phyloP scores from a whole-genome alignment of 92 coral and sea anemone species.

The Palythoa heliodiscus region DNA sequence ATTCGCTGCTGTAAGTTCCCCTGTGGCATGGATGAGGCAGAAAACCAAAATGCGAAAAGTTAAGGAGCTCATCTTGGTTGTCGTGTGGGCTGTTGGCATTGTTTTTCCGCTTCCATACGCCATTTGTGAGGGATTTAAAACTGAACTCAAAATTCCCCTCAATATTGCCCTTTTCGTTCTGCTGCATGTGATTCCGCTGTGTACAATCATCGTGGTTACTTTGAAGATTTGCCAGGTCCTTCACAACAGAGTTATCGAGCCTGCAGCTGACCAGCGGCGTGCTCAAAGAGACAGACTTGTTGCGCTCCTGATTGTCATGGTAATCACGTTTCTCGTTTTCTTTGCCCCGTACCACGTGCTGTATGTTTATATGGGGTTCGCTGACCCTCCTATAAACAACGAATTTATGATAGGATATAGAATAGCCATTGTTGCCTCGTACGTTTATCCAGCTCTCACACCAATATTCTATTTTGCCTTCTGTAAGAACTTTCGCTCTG shows the following conservation, averaged over 20 bases:
- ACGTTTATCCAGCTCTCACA: conserved; percentile 65
- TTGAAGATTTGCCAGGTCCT: conserved; percentile 43
- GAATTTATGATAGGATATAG: conserved; percentile 39
- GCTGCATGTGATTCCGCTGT: conserved; percentile 36
- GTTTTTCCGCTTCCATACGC: conserved; percentile 39
- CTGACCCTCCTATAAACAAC: background rate
- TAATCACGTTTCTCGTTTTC: conserved; percentile 61
- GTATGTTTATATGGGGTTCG: conserved; percentile 49
- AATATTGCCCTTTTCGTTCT: conserved; percentile 37
- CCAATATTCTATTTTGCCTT: conserved; percentile 74
- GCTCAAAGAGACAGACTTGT: conserved; percentile 48
- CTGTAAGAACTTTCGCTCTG: conserved; percentile 71
- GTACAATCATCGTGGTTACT: conserved; percentile 38
- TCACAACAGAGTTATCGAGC: conserved; percentile 32
- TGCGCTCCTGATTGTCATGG: conserved; percentile 59
- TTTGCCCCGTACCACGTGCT: conserved; percentile 66
- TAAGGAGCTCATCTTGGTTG: conserved; percentile 20
- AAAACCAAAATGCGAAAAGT: conserved; percentile 5
- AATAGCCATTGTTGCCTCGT: conserved; percentile 49
- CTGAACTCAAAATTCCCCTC: conserved; percentile 5
- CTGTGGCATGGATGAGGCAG: conserved; percentile 41
- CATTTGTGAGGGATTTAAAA: conserved; percentile 16
- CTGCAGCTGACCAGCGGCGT: conserved; percentile 39
- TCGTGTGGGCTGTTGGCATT: conserved; percentile 28
- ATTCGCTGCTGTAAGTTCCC: conserved; percentile 40